Conservation (phyloP, 2,888 invertebrate species). For the Pedicia rivosa region DNA sequence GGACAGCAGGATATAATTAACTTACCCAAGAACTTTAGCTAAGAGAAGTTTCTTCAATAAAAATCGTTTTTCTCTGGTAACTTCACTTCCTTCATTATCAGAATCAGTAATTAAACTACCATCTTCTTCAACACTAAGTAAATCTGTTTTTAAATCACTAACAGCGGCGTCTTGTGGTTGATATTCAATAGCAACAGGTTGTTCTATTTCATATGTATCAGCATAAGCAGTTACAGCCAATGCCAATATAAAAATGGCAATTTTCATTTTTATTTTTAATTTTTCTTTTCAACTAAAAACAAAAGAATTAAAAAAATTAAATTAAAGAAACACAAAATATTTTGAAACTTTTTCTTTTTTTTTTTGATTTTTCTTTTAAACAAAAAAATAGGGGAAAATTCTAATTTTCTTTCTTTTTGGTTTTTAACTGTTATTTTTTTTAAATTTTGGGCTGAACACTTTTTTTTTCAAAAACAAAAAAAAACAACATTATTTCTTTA, state of each 20-base stretch:
- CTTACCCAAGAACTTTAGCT: constrained; percentile 2
- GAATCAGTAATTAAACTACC: too few species aligned
- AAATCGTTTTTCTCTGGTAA: not conserved
- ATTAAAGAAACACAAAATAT: not conserved
- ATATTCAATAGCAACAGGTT: constrained; percentile 1
- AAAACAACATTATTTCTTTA: too few species aligned
- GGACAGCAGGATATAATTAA: not conserved
- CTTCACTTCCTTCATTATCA: not conserved
- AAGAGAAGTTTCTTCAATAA: constrained; percentile 2
- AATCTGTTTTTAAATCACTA: not conserved
- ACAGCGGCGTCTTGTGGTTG: not conserved
- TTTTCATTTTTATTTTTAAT: constrained; percentile 3
- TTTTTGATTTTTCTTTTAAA: not conserved
- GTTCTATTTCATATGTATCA: not conserved
- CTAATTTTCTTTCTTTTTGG: too few species aligned
- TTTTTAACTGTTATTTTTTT: too few species aligned
- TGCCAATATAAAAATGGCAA: constrained; percentile 1
- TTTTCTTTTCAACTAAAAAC: too few species aligned
- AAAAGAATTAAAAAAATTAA: constrained; percentile 1
- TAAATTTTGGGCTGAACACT: too few species aligned
- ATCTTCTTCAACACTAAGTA: not conserved
- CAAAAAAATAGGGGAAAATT: not conserved
- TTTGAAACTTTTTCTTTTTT: not conserved
- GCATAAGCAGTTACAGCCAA: constrained; percentile 1
- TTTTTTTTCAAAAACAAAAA: too few species aligned